Evolutionary conservation across 2,888 invertebrate species (phyloP).

Genomic region (Metellina segmentata): DNA sequence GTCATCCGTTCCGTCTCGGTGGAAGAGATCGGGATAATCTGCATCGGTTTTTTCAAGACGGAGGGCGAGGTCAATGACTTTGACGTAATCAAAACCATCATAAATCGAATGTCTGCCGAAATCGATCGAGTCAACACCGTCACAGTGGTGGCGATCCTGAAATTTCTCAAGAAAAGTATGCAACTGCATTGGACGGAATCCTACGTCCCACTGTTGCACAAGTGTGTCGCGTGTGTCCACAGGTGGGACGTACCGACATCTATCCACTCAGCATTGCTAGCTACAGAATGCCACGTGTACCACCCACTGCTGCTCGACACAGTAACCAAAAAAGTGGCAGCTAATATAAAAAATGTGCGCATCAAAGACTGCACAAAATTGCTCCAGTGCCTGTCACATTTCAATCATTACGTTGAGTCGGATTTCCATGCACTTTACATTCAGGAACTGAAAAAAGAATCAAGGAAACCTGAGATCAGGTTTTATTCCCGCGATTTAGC

Average conservation of each 20-base stretch:
- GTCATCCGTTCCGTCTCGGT: slow-evolving; percentile 15
- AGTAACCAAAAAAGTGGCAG: slow-evolving; percentile 33
- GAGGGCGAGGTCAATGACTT: slow-evolving; percentile 35
- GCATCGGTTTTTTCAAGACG: slow-evolving; percentile 69
- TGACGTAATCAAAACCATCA: slow-evolving; percentile 11
- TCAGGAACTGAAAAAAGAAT: slow-evolving; percentile 17
- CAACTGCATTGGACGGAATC: background rate
- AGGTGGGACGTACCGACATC: slow-evolving; percentile 44
- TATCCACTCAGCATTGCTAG: slow-evolving; percentile 55
- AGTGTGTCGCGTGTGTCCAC: background rate
- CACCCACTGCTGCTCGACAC: slow-evolving; percentile 54
- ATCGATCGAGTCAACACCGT: slow-evolving; percentile 7
- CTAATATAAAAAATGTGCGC: slow-evolving; percentile 23
- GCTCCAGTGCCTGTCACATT: slow-evolving; percentile 33
- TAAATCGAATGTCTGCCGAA: background rate
- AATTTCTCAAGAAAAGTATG: slow-evolving; percentile 66
- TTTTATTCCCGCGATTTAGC: slow-evolving; percentile 17
- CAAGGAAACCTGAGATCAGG: slow-evolving; percentile 26
- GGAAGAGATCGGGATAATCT: slow-evolving; percentile 64
- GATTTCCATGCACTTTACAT: slow-evolving; percentile 39
- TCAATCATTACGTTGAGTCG: slow-evolving; percentile 29
- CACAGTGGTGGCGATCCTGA: slow-evolving; percentile 45
- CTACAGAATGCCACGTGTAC: slow-evolving; percentile 53
- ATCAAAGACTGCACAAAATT: slow-evolving; percentile 64
- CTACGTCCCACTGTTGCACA: slow-evolving; percentile 40